phyloP scores from a whole-genome alignment of 2,113 vertebrate species.

The Laticauda laticaudata region DNA sequence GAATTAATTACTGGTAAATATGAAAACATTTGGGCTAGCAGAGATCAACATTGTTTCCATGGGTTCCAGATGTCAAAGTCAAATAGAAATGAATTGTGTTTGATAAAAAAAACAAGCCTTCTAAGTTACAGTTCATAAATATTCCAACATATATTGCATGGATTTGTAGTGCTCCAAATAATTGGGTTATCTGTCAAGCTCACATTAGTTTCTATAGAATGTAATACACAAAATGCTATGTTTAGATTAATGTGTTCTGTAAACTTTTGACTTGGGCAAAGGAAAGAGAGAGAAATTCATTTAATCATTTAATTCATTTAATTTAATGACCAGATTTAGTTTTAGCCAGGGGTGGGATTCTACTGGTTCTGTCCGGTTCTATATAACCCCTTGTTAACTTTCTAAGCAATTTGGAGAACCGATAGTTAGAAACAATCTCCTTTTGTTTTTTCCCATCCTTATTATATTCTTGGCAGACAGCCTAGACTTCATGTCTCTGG shows the following conservation, averaged over 20 bases:
- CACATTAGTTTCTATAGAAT: neutral
- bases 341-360: too few relatives aligned
- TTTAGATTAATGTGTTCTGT: neutral
- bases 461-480: too few relatives aligned
- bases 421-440: too few relatives aligned
- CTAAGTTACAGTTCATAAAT: neutral
- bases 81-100: neutral
- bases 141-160: neutral
- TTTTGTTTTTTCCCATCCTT: too few relatives aligned
- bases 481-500: too few relatives aligned
- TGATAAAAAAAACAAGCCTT: neutral
- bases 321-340: neutral
- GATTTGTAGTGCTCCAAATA: neutral
- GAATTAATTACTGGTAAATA: neutral
- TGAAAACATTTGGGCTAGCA: neutral
- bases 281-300: neutral
- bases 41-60: neutral
- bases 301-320: neutral
- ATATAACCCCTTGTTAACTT: too few relatives aligned
- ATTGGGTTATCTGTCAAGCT: neutral
- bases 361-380: too few relatives aligned
- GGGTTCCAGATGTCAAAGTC: neutral
- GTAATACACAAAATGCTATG: neutral
- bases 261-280: neutral
- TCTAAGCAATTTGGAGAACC: too few relatives aligned